Percentiles rank a stretch among this genome's conserved stretches.
phyloP scores from a whole-genome alignment of 2,113 vertebrate species.

The Misgurnus anguillicaudatus region DNA sequence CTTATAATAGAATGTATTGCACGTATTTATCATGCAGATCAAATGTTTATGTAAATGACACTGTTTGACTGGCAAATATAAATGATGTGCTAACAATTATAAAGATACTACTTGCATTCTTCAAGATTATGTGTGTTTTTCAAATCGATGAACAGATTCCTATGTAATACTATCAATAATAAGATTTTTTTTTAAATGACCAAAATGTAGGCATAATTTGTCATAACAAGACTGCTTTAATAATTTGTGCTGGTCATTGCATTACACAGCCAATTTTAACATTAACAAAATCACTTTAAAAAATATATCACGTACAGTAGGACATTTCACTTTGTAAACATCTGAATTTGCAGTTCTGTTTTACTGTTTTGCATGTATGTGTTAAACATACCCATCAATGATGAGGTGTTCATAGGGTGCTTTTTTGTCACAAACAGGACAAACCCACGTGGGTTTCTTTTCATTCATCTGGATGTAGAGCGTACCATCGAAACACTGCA shows the following conservation, averaged over 20 bases:
- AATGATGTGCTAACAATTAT: too few relatives aligned
- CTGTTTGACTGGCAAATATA: too few relatives aligned
- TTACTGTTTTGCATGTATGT: background rate
- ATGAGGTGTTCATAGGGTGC: conserved; percentile 97
- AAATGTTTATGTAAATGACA: too few relatives aligned
- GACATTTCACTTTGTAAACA: too few relatives aligned
- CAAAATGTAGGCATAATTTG: background rate
- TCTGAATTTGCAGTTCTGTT: background rate
- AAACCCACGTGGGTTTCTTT: conserved; percentile 99
- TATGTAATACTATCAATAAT: too few relatives aligned
- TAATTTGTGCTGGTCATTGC: background rate
- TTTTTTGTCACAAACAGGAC: conserved; percentile 98
- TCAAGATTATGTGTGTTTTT: too few relatives aligned
- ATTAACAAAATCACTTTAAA: too few relatives aligned
- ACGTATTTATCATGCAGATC: too few relatives aligned
- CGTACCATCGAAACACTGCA: conserved; percentile 97
- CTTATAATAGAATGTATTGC: background rate
- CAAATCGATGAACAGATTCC: too few relatives aligned
- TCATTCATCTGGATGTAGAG: conserved; percentile 99
- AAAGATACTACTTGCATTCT: too few relatives aligned
- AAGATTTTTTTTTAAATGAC: too few relatives aligned
- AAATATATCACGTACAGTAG: too few relatives aligned
- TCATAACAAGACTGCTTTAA: background rate
- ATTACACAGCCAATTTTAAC: background rate
- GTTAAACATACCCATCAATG: conserved; percentile 86